Evolutionary conservation across 2,888 invertebrate species (phyloP), one percentile per base, ranked within the genome.

Genomic region (Oscheius sp.): DNA sequence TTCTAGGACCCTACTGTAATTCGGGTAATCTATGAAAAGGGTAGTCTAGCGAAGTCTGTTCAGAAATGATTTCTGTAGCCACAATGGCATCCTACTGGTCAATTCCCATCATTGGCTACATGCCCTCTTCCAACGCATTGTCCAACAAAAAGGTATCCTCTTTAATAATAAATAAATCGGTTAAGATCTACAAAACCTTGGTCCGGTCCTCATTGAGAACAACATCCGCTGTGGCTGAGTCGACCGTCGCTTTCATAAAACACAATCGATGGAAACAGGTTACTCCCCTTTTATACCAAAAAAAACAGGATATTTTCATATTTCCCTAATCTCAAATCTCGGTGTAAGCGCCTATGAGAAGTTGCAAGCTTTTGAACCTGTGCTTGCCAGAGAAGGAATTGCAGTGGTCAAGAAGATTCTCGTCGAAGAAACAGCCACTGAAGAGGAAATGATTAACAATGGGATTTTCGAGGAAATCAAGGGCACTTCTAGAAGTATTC

Each of bases 141-240:
- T 76, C 85, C 13, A 84, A 85, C 68, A 84, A 86, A n/a, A 78
- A 13, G 35, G 35, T 35, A 13, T 18, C 45, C 13, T 43, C 45
- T 12, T 29, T n/a, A 41, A 7, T 52, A 13, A 29, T 52, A n/a
- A n/a, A n/a, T n/a, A n/a, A n/a, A n/a, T n/a, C n/a, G n/a, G n/a
- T 72, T 72, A 35, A 59, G 69, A 72, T 84, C 78, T 81, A 81
- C 80, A 83, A 84, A 72, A 87, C 87, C 1, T 73, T 87, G 29
- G 73, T 77, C 0, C 43, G 77, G 25, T 69, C 73, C 13, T 76
- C 77, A 0, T 69, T 79, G 63, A 76, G 79, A 52, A 75, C 79
- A 5, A 61, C 75, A 6, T 75, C 69, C 58, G 63, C 76, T 1
- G 71, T 79, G 16, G 76, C 78, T 13, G 78, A 78, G 7, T 77